These are phyloP conservation scores for Amia ocellicauda DNA, from an alignment of 2,113 vertebrate genomes.

Conservation along the genomic window DNA sequence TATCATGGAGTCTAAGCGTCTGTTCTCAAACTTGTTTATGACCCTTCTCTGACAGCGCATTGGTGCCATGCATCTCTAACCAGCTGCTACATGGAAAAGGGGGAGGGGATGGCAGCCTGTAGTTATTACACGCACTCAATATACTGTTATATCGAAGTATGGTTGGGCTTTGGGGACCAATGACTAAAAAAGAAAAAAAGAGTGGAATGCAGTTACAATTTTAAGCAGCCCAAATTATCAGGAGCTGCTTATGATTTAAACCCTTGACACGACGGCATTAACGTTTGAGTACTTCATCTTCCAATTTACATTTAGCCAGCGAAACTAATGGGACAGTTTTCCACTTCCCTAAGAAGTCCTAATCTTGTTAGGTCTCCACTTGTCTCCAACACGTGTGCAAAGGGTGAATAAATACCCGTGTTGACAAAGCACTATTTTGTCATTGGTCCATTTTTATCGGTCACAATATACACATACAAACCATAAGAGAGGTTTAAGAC, in stretches of 20 bases:
- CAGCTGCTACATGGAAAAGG: neutral
- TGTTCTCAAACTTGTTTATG: conserved; percentile 63
- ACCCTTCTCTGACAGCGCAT: conserved; percentile 44
- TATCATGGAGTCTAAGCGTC: conserved; percentile 53
- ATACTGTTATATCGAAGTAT: neutral
- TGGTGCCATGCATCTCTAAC: conserved; percentile 32
- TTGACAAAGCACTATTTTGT: neutral
- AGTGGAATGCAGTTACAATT: neutral
- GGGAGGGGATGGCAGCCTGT: neutral
- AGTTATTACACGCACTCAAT: neutral
- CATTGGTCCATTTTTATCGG: neutral
- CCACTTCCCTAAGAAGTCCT: neutral
- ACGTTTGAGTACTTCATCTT: neutral
- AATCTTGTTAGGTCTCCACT: neutral
- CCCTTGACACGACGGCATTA: neutral
- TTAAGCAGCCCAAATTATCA: neutral
- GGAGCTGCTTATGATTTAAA: conserved; percentile 8
- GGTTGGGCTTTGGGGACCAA: neutral
- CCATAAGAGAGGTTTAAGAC: too few species aligned
- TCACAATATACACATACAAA: too few species aligned
- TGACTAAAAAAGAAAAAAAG: neutral
- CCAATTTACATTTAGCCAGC: neutral
- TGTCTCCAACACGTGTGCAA: too few species aligned
- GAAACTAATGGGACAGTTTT: neutral
- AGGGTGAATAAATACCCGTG: neutral